These are phyloP conservation scores for Epinephelus lanceolatus DNA, from an alignment of 2,113 vertebrate species.

Conservation along the genomic window DNA sequence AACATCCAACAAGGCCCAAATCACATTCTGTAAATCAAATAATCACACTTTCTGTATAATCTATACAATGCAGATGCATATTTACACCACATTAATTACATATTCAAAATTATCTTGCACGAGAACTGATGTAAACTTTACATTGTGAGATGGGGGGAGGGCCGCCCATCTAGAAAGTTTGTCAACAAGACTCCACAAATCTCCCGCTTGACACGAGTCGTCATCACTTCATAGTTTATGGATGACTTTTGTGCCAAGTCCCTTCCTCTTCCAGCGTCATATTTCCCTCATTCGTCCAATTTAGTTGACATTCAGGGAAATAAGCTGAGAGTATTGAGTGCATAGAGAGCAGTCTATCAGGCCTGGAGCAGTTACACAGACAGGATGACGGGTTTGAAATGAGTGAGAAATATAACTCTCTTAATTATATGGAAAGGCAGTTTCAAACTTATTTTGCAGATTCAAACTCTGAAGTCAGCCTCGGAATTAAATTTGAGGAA, in stretches of 20 bases:
- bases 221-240: constrained; percentile 37
- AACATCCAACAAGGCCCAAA: constrained; percentile 48
- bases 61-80: constrained; percentile 67
- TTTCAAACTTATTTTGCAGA: constrained; percentile 38
- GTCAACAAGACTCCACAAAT: constrained; percentile 55
- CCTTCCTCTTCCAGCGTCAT: constrained; percentile 17
- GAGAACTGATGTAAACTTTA: constrained; percentile 57
- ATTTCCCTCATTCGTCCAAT: constrained; percentile 70
- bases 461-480: constrained; percentile 32
- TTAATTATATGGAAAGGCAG: constrained; percentile 40
- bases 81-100: constrained; percentile 78
- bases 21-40: constrained; percentile 61
- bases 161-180: constrained; percentile 33
- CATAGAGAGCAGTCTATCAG: constrained; percentile 83
- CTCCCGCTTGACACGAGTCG: constrained; percentile 27
- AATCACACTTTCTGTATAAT: constrained; percentile 56
- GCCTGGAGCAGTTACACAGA: constrained; percentile 50
- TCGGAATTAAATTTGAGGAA: constrained; percentile 11
- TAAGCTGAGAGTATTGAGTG: constrained; percentile 83
- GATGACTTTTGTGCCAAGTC: constrained; percentile 40
- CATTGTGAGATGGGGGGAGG: constrained; percentile 28
- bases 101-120: constrained; percentile 61
- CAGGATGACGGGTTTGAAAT: constrained; percentile 57
- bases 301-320: constrained; percentile 88
- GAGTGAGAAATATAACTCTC: constrained; percentile 42